phyloP scores from a whole-genome alignment of 2,797 vertebrate species.

The Lacerta bilineata region DNA sequence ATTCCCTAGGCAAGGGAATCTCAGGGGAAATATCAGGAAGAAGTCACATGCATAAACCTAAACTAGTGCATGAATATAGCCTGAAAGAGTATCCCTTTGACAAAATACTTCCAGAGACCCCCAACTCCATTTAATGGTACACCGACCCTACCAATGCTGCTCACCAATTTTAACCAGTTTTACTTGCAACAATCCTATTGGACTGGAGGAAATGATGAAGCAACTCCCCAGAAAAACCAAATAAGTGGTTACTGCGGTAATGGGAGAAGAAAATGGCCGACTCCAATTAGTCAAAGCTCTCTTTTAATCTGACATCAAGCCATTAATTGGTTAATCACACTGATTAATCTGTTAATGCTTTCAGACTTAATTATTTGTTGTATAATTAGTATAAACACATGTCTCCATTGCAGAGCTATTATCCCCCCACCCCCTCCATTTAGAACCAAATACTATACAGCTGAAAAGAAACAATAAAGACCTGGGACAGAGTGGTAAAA shows the following conservation, averaged over 20 bases:
- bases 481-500: neutral
- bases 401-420: neutral
- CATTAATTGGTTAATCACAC: constrained; percentile 28
- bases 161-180: neutral
- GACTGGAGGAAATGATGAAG: neutral
- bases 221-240: neutral
- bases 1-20: neutral
- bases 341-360: constrained; percentile 16
- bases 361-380: constrained; percentile 20
- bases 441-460: neutral
- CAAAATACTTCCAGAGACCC: neutral
- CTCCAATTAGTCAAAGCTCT: neutral
- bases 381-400: constrained; percentile 4
- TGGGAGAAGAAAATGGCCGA: neutral
- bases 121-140: neutral
- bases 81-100: neutral
- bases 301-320: neutral
- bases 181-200: neutral
- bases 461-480: constrained; percentile 6
- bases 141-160: neutral
- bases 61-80: neutral
- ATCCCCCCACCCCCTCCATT: neutral
- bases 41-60: neutral
- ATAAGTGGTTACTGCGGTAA: neutral
- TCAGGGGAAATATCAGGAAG: neutral